Evolutionary conservation across 1,140 invertebrate genomes (phyloP), one percentile per base, ranked within the genome.

Genomic region (Steinernema feltiae): DNA sequence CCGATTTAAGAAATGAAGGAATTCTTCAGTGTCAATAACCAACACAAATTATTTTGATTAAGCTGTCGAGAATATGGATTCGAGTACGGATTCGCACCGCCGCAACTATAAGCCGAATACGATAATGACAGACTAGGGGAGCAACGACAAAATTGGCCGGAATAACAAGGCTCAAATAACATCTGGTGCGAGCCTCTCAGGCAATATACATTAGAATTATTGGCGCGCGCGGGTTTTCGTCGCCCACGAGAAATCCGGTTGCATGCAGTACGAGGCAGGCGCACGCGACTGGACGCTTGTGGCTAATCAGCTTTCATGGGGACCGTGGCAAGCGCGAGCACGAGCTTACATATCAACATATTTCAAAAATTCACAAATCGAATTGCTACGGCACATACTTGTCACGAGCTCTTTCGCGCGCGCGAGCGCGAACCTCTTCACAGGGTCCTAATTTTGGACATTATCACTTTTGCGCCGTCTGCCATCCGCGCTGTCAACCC

Each of bases 341-440:
- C 35, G 7, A 41, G 53, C 53, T 63, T 63, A 63, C 24, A 18
- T 18, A 63, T 63, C 7, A 63, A 3, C 15, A 63, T 63, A 63
- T 63, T 63, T 63, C 53, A 63, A 63, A 63, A 63, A 63, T 63
- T 21, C 24, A 27, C 53, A 63, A 63, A 63, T 63, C 53, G 53
- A 63, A 63, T 63, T 63, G 24, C 53, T 7, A 63, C 24, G 53
- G 53, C 53, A 21, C 24, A 12, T 27, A 63, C 53, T 63, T 63
- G 53, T 7, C 24, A n/a, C 15, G 15, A n/a, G 53, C 53, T 17
- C 53, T 63, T 63, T 27, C 18, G 7, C 18, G 35, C 35, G 35
- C 35, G 35, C n/a, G n/a, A n/a, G n/a, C n/a, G n/a, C n/a, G n/a
- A n/a, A 18, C 35, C 35, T 41, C 35, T 41, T 41, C 35, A 41